These are phyloP conservation scores for Semaprochilodus insignis DNA, from an alignment of 2,797 vertebrate species.

Conservation along the genomic window DNA sequence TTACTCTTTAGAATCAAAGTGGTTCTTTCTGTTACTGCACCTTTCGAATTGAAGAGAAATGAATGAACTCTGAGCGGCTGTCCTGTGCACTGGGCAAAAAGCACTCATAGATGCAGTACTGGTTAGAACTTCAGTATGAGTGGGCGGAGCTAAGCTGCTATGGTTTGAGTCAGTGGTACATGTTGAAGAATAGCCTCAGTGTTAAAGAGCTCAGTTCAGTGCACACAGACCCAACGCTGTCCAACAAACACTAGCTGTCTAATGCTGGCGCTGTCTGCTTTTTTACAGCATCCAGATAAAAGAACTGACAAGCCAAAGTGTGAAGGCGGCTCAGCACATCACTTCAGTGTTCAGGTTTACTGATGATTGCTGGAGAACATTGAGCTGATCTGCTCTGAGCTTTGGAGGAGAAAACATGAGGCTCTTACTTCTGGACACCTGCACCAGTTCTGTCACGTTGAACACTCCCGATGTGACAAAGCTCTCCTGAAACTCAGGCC, in stretches of 20 bases:
- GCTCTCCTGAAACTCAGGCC: slow-evolving; percentile 95
- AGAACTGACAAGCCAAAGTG: background rate
- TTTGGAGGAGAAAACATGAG: slow-evolving; percentile 2
- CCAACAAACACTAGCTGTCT: background rate
- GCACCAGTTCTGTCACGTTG: slow-evolving; percentile 96
- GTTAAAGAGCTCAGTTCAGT: no score
- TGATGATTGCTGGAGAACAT: background rate
- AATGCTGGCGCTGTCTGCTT: background rate
- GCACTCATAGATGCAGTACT: no score
- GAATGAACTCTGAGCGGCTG: no score
- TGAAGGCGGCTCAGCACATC: background rate
- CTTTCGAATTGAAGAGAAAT: no score
- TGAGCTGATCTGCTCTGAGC: background rate
- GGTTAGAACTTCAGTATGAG: no score
- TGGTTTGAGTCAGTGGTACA: no score
- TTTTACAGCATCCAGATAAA: background rate
- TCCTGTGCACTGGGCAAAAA: no score
- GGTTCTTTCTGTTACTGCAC: no score
- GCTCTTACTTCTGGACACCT: slow-evolving; percentile 95
- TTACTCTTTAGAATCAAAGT: no score
- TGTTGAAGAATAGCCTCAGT: no score
- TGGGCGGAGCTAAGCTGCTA: no score
- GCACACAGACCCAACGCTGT: background rate
- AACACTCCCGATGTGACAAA: slow-evolving; percentile 97
- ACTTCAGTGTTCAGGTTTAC: background rate